Evolutionary conservation across 2,888 invertebrate species (phyloP).

Genomic region (Hyles lineata): DNA sequence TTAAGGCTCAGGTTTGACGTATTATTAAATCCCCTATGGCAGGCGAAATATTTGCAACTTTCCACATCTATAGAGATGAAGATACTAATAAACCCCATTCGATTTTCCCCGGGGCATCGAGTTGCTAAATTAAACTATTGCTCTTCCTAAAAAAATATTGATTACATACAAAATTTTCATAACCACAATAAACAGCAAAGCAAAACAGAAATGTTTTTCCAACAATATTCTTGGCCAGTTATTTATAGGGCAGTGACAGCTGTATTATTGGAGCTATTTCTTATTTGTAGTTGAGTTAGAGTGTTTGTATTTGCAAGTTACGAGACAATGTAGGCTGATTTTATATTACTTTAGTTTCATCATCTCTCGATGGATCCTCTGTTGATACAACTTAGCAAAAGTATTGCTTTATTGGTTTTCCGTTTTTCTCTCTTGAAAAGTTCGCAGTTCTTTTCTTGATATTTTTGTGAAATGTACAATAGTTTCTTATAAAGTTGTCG

Average conservation of each 20-base stretch:
- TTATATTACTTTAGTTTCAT: not conserved
- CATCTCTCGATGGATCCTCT: conserved; percentile 1
- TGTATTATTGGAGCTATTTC: not conserved
- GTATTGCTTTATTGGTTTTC: not conserved
- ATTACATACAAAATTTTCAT: not conserved
- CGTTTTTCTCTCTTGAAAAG: not conserved
- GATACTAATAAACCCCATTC: no score
- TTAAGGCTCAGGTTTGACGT: no score
- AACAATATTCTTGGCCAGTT: not conserved
- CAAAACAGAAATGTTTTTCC: not conserved
- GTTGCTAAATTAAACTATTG: no score
- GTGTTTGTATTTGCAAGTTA: not conserved
- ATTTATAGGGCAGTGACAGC: conserved; percentile 7
- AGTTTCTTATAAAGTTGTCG: no score
- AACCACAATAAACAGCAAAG: not conserved
- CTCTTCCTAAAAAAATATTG: no score
- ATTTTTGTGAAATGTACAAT: no score
- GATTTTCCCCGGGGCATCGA: no score
- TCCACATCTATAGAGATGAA: no score
- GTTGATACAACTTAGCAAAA: not conserved
- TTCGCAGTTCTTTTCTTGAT: no score
- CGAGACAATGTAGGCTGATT: not conserved
- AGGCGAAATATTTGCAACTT: no score
- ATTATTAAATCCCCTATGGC: no score
- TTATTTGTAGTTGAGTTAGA: conserved; percentile 4